Evolutionary conservation across 2,888 invertebrate genomes (phyloP).

Genomic region (Nemotelus pantherinus): DNA sequence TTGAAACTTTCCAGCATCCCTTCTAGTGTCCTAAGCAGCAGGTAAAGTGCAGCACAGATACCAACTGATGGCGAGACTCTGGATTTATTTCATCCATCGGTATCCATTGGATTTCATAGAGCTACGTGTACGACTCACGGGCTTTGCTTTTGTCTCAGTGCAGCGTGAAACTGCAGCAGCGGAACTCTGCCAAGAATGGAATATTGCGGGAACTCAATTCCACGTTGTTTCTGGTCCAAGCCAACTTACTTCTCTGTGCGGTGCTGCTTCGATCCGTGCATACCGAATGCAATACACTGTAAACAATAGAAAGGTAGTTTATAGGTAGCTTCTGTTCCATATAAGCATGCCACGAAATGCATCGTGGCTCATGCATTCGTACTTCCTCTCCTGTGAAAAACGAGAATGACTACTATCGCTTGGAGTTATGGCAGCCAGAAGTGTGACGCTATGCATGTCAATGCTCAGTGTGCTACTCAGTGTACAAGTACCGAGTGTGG

Average conservation of each 20-base stretch:
- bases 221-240: neutral
- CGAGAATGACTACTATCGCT: constrained; percentile 3
- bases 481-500: neutral
- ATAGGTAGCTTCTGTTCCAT: constrained; percentile 23
- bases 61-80: neutral
- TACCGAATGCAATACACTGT: constrained; percentile 13
- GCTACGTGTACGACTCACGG: constrained; percentile 15
- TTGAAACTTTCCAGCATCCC: neutral
- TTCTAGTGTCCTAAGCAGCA: neutral
- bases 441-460: constrained; percentile 27
- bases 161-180: constrained; percentile 6
- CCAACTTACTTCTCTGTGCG: no score
- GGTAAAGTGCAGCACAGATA: constrained; percentile 4
- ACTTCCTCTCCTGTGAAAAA: constrained; percentile 24
- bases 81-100: constrained; percentile 17
- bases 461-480: neutral
- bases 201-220: constrained; percentile 4
- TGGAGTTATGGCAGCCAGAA: neutral
- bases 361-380: constrained; percentile 7
- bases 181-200: neutral
- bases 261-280: neutral
- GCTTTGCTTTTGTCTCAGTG: neutral
- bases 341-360: constrained; percentile 12
- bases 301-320: constrained; percentile 24
- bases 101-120: neutral